Percentiles rank a stretch among this genome's conserved stretches.
Conservation (phyloP, 2,888 invertebrate genomes). For the Xanthorhoe spadicearia region DNA sequence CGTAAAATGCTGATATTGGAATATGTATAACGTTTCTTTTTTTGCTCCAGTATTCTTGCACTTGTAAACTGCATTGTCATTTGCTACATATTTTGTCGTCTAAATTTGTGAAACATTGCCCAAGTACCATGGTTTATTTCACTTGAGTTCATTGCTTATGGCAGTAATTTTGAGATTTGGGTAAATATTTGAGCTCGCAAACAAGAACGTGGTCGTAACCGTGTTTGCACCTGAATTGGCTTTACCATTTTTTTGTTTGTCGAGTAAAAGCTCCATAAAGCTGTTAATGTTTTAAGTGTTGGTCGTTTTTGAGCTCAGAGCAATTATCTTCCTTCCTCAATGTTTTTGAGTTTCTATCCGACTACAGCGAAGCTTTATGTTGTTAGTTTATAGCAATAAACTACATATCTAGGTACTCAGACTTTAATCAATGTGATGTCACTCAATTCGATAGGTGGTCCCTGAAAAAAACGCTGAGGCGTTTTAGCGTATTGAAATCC, state of each 20-base stretch:
- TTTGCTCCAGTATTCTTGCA: constrained; percentile 34
- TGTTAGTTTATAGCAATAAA: not conserved
- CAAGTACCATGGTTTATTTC: constrained; percentile 20
- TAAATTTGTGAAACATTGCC: constrained; percentile 26
- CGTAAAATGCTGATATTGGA: constrained; percentile 25
- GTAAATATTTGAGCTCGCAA: constrained; percentile 39
- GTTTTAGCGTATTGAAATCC: no score
- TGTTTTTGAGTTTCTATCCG: not conserved
- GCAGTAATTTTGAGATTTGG: constrained; percentile 39
- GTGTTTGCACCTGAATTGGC: constrained; percentile 31
- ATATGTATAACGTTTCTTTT: constrained; percentile 26
- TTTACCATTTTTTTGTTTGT: constrained; percentile 27
- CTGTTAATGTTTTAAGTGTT: not conserved
- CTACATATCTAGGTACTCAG: no score
- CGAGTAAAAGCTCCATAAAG: constrained; percentile 12
- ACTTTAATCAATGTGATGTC: no score
- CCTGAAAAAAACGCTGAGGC: no score
- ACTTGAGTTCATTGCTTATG: constrained; percentile 33
- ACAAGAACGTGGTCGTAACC: constrained; percentile 31
- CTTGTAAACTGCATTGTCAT: constrained; percentile 33
- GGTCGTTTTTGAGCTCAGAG: constrained; percentile 2
- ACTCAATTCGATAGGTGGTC: no score
- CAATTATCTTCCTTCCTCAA: no score
- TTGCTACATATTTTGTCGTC: constrained; percentile 21
- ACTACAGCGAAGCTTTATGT: not conserved